A percentile compares a stretch with the other conserved stretches of the same genome.
These are phyloP conservation scores for Drosophila picticornis DNA, from an alignment of 2,888 invertebrate genomes.

Conservation along the genomic window DNA sequence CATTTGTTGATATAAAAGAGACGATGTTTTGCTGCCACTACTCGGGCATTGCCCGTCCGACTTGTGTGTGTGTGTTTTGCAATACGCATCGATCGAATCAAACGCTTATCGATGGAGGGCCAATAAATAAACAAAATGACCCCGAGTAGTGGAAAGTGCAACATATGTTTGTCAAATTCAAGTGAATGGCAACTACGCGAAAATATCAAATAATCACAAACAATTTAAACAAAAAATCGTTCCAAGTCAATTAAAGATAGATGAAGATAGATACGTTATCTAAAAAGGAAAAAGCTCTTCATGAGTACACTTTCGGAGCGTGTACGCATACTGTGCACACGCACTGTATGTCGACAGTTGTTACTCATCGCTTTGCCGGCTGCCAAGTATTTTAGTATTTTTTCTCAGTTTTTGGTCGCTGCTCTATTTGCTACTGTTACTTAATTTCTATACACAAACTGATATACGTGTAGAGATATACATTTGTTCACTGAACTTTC, in stretches of 20 bases:
- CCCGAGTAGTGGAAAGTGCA: conserved; percentile 13
- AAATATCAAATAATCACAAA: background rate
- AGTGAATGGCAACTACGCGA: background rate
- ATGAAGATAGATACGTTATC: background rate
- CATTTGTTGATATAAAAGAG: conserved; percentile 16
- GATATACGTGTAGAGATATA: background rate
- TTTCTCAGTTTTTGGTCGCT: conserved; percentile 24
- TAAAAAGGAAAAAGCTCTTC: background rate
- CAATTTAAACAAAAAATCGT: background rate
- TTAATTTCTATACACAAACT: conserved; percentile 53
- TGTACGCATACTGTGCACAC: conserved; percentile 35
- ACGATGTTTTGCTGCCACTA: conserved; percentile 8
- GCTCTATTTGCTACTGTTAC: conserved; percentile 60
- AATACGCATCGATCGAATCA: background rate
- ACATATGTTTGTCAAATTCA: background rate
- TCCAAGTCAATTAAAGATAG: background rate
- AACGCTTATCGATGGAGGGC: conserved; percentile 4
- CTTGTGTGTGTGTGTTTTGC: background rate
- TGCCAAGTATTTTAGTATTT: conserved; percentile 52
- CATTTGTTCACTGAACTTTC: conserved; percentile 65
- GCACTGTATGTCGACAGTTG: conserved; percentile 51
- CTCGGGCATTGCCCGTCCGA: conserved; percentile 1
- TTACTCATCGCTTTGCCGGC: conserved; percentile 65
- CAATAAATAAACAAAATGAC: background rate
- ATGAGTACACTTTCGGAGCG: background rate